Evolutionary conservation across 2,888 invertebrate genomes (phyloP), one percentile per base, ranked within the genome.

Genomic region (Penaeus monodon): DNA sequence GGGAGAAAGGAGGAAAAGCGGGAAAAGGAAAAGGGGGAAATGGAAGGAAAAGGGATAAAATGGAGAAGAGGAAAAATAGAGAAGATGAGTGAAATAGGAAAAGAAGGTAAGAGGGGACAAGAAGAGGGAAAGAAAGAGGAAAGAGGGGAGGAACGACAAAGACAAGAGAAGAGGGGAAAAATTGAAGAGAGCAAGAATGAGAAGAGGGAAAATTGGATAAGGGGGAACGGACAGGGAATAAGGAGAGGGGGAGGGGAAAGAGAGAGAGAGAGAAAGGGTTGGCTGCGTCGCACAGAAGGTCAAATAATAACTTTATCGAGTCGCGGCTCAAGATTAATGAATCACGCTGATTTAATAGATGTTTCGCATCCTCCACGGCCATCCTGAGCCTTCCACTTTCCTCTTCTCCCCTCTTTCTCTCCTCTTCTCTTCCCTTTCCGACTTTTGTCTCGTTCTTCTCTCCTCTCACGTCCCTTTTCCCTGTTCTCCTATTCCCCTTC

Each of bases 241-340:
- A 76, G 74, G 38, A 76, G 77, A 73, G 65, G 49, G 6, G 27
- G 66, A 64, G 27, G 70, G 68, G 70, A 49, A 81, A 24, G 57
- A 44, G 49, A 57, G 70, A 24, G 57, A 44, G 49, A 57, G 70
- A 29, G 57, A 63, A 57, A 77, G 82, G 74, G 73, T 74, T 74
- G 57, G 74, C 17, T 17, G 74, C 82, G 74, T 66, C 63, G 84
- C 20, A 68, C 81, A 84, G 74, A 78, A 79, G 76, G 84, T 78
- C 84, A 84, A 84, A 84, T 84, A 78, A 84, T 84, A 84, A 84
- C 84, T 84, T 84, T 78, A 84, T 84, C 84, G 84, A 68, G 38
- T 79, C 79, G 29, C 78, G 79, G 70, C 84, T 68, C 79, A 64
- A 84, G 84, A 84, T 84, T 84, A 84, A 84, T 84, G 84, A 84